Evolutionary conservation across 1,140 invertebrate genomes (phyloP).

Genomic region (Holcopasites calliopsidis): DNA sequence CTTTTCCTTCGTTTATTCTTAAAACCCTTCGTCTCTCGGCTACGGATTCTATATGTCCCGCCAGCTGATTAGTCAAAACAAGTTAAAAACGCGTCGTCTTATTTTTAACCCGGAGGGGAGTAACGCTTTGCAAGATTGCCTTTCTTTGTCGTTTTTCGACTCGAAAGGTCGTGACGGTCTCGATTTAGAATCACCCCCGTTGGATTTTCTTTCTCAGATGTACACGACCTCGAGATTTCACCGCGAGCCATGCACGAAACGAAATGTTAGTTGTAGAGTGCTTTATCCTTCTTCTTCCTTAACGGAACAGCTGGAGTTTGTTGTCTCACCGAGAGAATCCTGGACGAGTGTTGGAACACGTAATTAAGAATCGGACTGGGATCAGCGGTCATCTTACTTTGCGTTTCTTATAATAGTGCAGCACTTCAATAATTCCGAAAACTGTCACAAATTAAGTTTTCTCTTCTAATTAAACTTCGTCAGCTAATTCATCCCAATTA

Average conservation of each 20-base stretch:
- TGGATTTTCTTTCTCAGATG: neutral
- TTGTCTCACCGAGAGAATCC: slow-evolving; percentile 74
- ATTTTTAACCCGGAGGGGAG: neutral
- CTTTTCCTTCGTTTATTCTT: too few relatives aligned
- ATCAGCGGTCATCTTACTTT: slow-evolving; percentile 57
- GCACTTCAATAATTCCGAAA: neutral
- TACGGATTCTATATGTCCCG: too few relatives aligned
- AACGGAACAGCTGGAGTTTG: too few relatives aligned
- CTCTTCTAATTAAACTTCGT: too few relatives aligned
- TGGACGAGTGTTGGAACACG: slow-evolving; percentile 75
- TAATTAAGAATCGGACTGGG: slow-evolving; percentile 71
- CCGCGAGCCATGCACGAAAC: neutral
- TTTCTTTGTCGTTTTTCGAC: neutral
- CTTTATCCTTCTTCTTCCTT: neutral
- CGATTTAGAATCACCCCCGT: neutral
- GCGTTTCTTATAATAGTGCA: neutral
- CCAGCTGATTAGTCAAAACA: too few relatives aligned
- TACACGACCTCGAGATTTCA: neutral
- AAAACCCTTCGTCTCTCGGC: too few relatives aligned
- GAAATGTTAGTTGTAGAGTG: neutral
- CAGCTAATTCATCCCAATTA: too few relatives aligned
- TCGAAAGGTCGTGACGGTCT: neutral
- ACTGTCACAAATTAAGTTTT: too few relatives aligned
- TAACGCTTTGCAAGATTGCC: too few relatives aligned
- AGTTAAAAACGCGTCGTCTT: neutral